phyloP scores from a whole-genome alignment of 2,113 vertebrate genomes.

The Verasper variegatus region DNA sequence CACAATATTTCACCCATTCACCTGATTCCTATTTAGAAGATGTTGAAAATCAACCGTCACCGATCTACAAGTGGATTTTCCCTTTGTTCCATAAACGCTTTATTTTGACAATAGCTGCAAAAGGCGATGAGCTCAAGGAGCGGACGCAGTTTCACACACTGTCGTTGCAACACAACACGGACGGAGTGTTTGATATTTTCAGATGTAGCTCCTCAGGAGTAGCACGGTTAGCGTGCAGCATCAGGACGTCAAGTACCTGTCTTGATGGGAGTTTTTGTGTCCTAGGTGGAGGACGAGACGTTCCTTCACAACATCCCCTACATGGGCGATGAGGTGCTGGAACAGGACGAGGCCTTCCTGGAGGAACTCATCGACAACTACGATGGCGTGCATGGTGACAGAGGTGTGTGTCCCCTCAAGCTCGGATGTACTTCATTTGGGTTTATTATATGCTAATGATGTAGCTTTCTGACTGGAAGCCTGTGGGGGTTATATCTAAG shows the following conservation, averaged over 20 bases:
- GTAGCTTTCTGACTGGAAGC: too few relatives aligned
- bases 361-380: conserved; percentile 99
- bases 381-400: conserved; percentile 96
- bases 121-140: neutral
- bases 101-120: neutral
- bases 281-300: conserved; percentile 97
- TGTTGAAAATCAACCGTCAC: neutral
- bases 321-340: conserved; percentile 97
- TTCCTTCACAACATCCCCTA: conserved; percentile 99
- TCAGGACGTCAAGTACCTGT: neutral
- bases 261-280: conserved; percentile 14
- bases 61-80: neutral
- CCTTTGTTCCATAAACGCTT: neutral
- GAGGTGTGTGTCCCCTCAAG: conserved; percentile 83
- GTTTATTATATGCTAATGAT: too few relatives aligned
- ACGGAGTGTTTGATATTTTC: neutral
- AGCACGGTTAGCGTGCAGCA: neutral
- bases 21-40: neutral
- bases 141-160: neutral
- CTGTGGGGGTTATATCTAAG: too few relatives aligned
- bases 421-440: neutral
- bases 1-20: neutral
- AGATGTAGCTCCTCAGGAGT: neutral
- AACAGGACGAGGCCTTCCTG: conserved; percentile 97
- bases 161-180: neutral